A percentile compares a stretch with the other conserved stretches of the same genome.
Evolutionary conservation across 2,888 invertebrate genomes (phyloP).

Genomic region (Melanophora roralis): DNA sequence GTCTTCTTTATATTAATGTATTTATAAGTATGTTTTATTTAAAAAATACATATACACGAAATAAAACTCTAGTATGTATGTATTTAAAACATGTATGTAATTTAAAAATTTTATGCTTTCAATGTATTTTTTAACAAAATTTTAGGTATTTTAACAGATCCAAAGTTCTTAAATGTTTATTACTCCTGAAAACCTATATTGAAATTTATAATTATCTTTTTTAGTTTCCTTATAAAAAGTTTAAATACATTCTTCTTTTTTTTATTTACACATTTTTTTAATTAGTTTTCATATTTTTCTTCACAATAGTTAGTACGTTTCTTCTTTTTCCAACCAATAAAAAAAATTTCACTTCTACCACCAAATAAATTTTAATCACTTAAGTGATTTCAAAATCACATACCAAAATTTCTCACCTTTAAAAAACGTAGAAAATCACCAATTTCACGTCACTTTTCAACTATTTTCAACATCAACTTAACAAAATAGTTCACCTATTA

Average conservation of each 20-base stretch:
- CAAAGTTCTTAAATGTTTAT: conserved; percentile 2
- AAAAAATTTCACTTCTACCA: conserved; percentile 56
- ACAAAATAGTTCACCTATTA: conserved; percentile 52
- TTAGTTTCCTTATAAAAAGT: conserved; percentile 23
- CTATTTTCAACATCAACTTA: conserved; percentile 52
- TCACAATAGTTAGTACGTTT: conserved; percentile 37
- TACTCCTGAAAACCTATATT: conserved; percentile 2
- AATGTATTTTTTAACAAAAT: conserved; percentile 54
- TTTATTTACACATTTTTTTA: not conserved
- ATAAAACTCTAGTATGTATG: conserved; percentile 43
- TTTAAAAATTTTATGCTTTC: conserved; percentile 57
- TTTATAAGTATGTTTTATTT: conserved; percentile 60
- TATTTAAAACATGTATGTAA: conserved; percentile 59
- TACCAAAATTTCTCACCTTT: conserved; percentile 48
- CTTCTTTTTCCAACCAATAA: conserved; percentile 36
- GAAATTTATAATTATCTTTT: conserved; percentile 27
- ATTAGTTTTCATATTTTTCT: conserved; percentile 27
- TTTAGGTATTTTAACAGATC: conserved; percentile 34
- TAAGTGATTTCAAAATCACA: conserved; percentile 40
- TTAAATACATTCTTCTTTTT: not conserved
- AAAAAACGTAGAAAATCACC: conserved; percentile 58
- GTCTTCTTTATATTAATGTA: conserved; percentile 58
- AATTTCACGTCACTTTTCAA: conserved; percentile 58
- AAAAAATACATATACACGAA: conserved; percentile 9
- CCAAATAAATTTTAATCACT: conserved; percentile 46